These are phyloP conservation scores for Thereva unica DNA, from an alignment of 2,888 invertebrate genomes.

Conservation along the genomic window DNA sequence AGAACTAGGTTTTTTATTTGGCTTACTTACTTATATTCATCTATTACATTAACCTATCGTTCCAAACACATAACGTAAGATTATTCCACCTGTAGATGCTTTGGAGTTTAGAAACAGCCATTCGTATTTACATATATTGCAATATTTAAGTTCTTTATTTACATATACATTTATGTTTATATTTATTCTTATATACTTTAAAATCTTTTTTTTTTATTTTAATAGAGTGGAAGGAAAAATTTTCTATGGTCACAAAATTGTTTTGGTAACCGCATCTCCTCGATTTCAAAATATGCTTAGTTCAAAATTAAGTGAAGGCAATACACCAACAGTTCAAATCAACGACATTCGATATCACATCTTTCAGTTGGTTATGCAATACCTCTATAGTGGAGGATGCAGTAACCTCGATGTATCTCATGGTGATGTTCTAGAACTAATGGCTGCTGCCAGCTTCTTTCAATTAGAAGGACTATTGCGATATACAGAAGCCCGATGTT, in stretches of 20 bases:
- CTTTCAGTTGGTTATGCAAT: conserved; percentile 93
- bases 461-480: conserved; percentile 82
- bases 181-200: background rate
- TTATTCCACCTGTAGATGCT: too few relatives aligned
- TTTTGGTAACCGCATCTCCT: conserved; percentile 86
- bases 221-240: conserved; percentile 82
- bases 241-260: conserved; percentile 93
- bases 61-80: too few relatives aligned
- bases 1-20: too few relatives aligned
- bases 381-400: conserved; percentile 87
- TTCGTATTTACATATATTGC: too few relatives aligned
- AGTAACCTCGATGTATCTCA: conserved; percentile 76
- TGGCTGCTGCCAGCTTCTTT: conserved; percentile 92
- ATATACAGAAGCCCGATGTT: conserved; percentile 85
- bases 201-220: conserved; percentile 13
- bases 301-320: conserved; percentile 72
- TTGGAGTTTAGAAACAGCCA: too few relatives aligned
- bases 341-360: conserved; percentile 91
- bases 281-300: conserved; percentile 84
- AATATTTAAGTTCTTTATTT: background rate
- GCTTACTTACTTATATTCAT: too few relatives aligned
- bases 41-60: too few relatives aligned
- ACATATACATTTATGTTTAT: too few relatives aligned
- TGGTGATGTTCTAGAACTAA: conserved; percentile 80
- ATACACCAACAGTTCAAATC: conserved; percentile 84